Conservation (phyloP, 2,113 vertebrate genomes). For the Apistogramma diplotaenia region DNA sequence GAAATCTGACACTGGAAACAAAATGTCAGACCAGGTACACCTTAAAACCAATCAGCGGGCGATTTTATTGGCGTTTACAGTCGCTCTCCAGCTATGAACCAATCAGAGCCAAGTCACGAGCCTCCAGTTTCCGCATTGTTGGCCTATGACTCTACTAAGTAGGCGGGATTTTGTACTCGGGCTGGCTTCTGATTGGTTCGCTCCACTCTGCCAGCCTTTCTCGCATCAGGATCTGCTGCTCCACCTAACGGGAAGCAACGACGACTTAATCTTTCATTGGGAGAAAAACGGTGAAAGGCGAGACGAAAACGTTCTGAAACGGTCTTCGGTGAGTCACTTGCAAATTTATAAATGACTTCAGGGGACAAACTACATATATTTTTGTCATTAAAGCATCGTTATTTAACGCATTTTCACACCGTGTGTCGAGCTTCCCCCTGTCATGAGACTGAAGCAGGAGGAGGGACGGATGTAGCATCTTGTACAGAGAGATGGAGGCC, state of each 20-base stretch:
- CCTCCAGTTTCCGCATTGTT: constrained; percentile 39
- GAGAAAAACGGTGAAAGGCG: constrained; percentile 34
- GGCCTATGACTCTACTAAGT: constrained; percentile 27
- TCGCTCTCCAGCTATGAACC: not conserved
- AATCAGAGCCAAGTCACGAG: constrained; percentile 41
- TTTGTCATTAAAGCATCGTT: not conserved
- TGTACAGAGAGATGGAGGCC: constrained; percentile 33
- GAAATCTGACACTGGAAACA: constrained; percentile 73
- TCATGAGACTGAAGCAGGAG: constrained; percentile 74
- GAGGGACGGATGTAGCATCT: constrained; percentile 42
- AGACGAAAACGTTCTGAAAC: constrained; percentile 11
- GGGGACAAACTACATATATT: fast-evolving
- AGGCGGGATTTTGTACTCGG: constrained; percentile 15
- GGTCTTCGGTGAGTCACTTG: constrained; percentile 52
- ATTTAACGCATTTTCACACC: not conserved
- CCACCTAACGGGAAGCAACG: constrained; percentile 68
- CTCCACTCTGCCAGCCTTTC: not conserved
- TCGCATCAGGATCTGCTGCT: constrained; percentile 4
- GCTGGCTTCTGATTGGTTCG: constrained; percentile 54
- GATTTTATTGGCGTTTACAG: constrained; percentile 39
- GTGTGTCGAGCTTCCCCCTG: constrained; percentile 19
- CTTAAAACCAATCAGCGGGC: constrained; percentile 50
- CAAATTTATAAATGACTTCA: not conserved
- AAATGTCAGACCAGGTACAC: constrained; percentile 71
- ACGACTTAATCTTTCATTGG: constrained; percentile 49